Evolutionary conservation across 64 coral and sea anemone species (phyloP), one percentile per base, ranked within the genome.

Genomic region (Platygyra sinensis): DNA sequence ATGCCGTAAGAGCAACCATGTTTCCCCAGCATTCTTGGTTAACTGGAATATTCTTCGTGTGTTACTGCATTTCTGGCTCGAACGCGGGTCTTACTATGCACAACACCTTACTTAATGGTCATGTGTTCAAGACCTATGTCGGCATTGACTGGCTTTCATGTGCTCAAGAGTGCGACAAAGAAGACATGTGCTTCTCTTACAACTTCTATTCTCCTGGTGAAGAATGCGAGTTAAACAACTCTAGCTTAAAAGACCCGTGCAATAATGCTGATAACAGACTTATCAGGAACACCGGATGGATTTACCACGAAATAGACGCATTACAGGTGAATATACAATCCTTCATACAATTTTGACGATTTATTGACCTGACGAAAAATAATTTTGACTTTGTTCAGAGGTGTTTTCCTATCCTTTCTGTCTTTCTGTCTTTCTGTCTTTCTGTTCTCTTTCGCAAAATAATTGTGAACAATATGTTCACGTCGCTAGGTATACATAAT

Each of bases 121-220:
- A 65, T 83, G 80, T 83, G 18, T 33, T 65, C 2, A 65, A 38
- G 17, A 65, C 80, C 3, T 2, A 62, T 12, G 5, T 11, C 13
- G 14, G 55, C 3, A 64, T 62, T 10, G 60, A 83, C 18, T 83
- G 80, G 80, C 60, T 83, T 38, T 55, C 61, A 17, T 83, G 80
- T 42, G 9, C 64, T 29, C 28, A 83, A 65, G 80, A 83, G 80
- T 83, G 80, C 32, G 14, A 65, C 19, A 83, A 65, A 31, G 2
- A 39, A 2, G 60, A 20, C 0, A 25, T 16, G 1, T 83, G 80
- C 60, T 4, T 67, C 33, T 83, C 80, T 0, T 64, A 83, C 32
- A 65, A 83, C 60, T 83, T 62, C 30, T 65, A 24, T 18, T 30
- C 19, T 22, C 10, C 28, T 15, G 60, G 31, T 24, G 38, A 65